Percentiles rank a stretch among this genome's conserved stretches.
phyloP scores from a whole-genome alignment of 2,797 vertebrate genomes.

The Danio choprae region DNA sequence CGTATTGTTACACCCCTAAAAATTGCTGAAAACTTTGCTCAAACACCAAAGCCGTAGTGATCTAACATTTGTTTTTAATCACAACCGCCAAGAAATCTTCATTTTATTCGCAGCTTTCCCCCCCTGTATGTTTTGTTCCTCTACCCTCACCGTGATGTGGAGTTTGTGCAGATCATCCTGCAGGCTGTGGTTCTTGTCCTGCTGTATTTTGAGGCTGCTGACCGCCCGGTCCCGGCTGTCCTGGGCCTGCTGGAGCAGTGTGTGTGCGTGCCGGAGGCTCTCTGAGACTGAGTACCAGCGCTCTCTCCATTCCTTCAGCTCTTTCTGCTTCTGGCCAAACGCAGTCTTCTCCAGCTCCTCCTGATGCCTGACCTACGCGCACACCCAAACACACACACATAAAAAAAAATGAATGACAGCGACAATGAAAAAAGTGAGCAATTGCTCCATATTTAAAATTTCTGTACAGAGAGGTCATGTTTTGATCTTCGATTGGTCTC shows the following conservation, averaged over 20 bases:
- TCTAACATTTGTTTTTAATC: no score
- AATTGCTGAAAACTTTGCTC: no score
- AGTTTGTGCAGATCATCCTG: conserved; percentile 51
- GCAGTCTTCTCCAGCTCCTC: conserved; percentile 60
- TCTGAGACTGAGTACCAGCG: conserved; percentile 32
- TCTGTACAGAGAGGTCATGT: no score
- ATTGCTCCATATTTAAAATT: no score
- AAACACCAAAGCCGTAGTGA: no score
- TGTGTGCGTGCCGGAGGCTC: conserved; percentile 25
- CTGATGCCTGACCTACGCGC: conserved; percentile 37
- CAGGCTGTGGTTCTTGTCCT: conserved; percentile 52
- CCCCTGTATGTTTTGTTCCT: not conserved
- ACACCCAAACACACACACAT: no score
- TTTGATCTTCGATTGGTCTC: no score
- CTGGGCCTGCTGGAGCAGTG: conserved; percentile 56
- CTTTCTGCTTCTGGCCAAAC: conserved; percentile 61
- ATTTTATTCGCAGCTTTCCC: not conserved
- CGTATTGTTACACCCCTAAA: no score
- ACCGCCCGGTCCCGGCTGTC: conserved; percentile 49
- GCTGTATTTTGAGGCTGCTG: conserved; percentile 46
- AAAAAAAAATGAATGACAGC: not conserved
- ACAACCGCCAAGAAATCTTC: no score
- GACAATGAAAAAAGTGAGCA: no score
- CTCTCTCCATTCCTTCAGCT: conserved; percentile 55
- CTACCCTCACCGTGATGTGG: conserved; percentile 51